phyloP scores from a whole-genome alignment of 1,140 invertebrate genomes.

The Bombus waltoni region DNA sequence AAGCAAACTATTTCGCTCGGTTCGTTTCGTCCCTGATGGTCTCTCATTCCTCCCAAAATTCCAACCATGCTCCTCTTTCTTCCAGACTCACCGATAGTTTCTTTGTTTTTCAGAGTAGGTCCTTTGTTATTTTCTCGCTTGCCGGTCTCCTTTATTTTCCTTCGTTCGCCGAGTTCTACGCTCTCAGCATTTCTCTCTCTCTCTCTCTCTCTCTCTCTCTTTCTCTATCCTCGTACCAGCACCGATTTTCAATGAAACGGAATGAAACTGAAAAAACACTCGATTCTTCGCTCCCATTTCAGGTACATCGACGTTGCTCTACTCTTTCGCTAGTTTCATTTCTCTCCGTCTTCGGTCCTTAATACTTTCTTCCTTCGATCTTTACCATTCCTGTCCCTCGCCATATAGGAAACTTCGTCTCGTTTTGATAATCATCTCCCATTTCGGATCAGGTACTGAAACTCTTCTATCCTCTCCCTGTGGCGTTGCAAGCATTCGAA shows the following conservation, averaged over 20 bases:
- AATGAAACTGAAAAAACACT: neutral
- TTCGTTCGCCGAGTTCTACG: neutral
- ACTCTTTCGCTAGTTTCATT: neutral
- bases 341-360: neutral
- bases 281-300: conserved; percentile 1
- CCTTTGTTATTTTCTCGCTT: neutral
- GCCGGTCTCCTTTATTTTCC: neutral
- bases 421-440: neutral
- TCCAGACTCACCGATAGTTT: neutral
- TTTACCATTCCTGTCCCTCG: no score
- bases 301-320: no score
- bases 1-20: neutral
- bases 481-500: conserved; percentile 32
- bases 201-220: neutral
- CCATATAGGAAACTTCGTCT: neutral
- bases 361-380: neutral
- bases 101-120: neutral
- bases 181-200: neutral
- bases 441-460: neutral
- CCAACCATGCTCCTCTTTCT: neutral
- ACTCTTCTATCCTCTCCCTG: neutral
- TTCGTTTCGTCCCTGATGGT: neutral
- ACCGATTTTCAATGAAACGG: neutral
- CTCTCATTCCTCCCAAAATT: neutral
- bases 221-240: neutral